Evolutionary conservation across 2,797 vertebrate species (phyloP).

Genomic region (Clarias laeviceps): DNA sequence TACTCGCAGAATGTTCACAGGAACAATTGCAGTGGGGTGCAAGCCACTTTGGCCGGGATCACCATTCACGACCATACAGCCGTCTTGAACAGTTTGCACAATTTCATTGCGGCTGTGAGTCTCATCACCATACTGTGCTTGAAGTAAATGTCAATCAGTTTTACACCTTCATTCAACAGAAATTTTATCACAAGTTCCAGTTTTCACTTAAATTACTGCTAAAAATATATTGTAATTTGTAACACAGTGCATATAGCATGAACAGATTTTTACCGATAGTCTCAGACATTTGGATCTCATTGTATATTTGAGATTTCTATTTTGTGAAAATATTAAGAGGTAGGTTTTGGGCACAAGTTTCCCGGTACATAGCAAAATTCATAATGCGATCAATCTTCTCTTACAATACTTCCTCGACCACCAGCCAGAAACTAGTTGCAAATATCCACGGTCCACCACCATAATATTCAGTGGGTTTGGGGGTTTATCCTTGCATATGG

Average conservation of each 20-base stretch:
- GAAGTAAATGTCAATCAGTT: too few relatives aligned
- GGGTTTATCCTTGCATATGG: background rate
- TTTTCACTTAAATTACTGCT: background rate
- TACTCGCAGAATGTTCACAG: too few relatives aligned
- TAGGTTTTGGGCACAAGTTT: background rate
- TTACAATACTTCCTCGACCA: background rate
- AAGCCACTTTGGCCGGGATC: too few relatives aligned
- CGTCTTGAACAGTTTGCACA: too few relatives aligned
- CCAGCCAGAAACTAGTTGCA: background rate
- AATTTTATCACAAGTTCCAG: background rate
- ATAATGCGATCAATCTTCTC: background rate
- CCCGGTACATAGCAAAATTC: background rate
- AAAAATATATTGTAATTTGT: background rate
- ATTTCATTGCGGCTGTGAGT: too few relatives aligned
- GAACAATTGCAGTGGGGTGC: too few relatives aligned
- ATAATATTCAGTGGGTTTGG: conserved; percentile 12
- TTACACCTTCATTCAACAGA: too few relatives aligned
- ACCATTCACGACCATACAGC: too few relatives aligned
- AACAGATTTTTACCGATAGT: background rate
- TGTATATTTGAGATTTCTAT: background rate
- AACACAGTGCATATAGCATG: background rate
- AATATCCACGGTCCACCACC: background rate
- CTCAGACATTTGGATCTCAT: background rate
- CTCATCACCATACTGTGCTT: too few relatives aligned
- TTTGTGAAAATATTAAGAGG: background rate